phyloP scores from a whole-genome alignment of 2,888 invertebrate genomes.

The Atrina japonica region DNA sequence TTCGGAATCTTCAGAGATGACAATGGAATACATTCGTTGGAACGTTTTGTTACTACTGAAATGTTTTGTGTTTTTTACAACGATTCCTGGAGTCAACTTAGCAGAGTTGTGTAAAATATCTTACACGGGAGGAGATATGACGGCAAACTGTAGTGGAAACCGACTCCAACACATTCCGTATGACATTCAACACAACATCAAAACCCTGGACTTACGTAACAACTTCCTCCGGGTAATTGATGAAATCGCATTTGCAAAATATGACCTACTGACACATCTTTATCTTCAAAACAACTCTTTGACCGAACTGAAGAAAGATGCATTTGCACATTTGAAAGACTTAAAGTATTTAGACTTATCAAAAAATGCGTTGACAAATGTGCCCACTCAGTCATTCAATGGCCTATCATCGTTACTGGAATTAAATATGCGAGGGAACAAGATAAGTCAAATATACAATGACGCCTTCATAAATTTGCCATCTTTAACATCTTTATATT shows the following conservation, averaged over 20 bases:
- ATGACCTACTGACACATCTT: slow-evolving; percentile 61
- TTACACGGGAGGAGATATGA: slow-evolving; percentile 19
- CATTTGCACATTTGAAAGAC: slow-evolving; percentile 57
- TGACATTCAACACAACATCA: slow-evolving; percentile 65
- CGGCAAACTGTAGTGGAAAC: slow-evolving; percentile 65
- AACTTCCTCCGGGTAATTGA: slow-evolving; percentile 59
- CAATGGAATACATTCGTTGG: neutral
- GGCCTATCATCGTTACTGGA: slow-evolving; percentile 56
- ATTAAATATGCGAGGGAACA: slow-evolving; percentile 66
- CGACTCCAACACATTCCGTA: slow-evolving; percentile 62
- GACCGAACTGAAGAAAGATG: slow-evolving; percentile 52
- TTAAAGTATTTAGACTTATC: slow-evolving; percentile 66
- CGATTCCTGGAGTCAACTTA: neutral
- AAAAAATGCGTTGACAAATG: slow-evolving; percentile 58
- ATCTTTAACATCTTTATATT: slow-evolving; percentile 58
- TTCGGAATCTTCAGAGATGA: neutral
- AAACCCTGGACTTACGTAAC: slow-evolving; percentile 65
- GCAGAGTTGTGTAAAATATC: slow-evolving; percentile 13
- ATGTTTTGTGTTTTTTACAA: neutral
- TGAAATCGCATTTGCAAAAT: slow-evolving; percentile 68
- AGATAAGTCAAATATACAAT: slow-evolving; percentile 54
- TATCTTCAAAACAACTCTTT: slow-evolving; percentile 68
- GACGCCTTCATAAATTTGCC: slow-evolving; percentile 57
- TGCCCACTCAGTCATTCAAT: slow-evolving; percentile 64
- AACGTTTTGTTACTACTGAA: neutral